Conservation (phyloP, 2,113 vertebrate genomes). For the Mormyrus iriodes region DNA sequence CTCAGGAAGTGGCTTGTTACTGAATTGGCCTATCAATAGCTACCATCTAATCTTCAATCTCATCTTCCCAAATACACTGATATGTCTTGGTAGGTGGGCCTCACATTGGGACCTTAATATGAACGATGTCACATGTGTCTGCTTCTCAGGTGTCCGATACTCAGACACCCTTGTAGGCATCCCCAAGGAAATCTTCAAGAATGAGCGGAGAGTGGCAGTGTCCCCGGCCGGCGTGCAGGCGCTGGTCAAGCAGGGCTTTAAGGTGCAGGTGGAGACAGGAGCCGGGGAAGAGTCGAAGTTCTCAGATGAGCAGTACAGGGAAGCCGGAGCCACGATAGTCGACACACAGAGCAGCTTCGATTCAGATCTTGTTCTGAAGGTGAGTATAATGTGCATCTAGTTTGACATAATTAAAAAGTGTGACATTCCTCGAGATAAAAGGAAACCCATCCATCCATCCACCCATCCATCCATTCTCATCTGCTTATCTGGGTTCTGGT, state of each 20-base stretch:
- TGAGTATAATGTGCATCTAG: constrained; percentile 11
- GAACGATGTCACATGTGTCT: not conserved
- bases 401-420: not conserved
- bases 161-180: constrained; percentile 60
- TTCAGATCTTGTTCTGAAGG: constrained; percentile 63
- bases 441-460: not conserved
- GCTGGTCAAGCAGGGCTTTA: constrained; percentile 63
- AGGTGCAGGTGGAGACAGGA: constrained; percentile 57
- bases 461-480: not conserved
- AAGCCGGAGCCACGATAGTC: constrained; percentile 52
- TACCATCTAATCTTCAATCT: not conserved
- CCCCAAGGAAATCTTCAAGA: constrained; percentile 56
- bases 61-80: not conserved
- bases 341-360: constrained; percentile 49
- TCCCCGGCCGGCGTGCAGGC: constrained; percentile 55
- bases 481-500: too few species aligned
- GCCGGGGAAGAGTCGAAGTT: constrained; percentile 62
- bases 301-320: constrained; percentile 56
- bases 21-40: not conserved
- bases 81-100: not conserved
- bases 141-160: constrained; percentile 46
- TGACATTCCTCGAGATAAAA: not conserved
- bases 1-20: not conserved
- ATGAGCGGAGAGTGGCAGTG: constrained; percentile 57
- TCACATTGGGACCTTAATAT: not conserved